Conservation (phyloP, 2,888 invertebrate species). For the Anoplius nigerrimus region DNA sequence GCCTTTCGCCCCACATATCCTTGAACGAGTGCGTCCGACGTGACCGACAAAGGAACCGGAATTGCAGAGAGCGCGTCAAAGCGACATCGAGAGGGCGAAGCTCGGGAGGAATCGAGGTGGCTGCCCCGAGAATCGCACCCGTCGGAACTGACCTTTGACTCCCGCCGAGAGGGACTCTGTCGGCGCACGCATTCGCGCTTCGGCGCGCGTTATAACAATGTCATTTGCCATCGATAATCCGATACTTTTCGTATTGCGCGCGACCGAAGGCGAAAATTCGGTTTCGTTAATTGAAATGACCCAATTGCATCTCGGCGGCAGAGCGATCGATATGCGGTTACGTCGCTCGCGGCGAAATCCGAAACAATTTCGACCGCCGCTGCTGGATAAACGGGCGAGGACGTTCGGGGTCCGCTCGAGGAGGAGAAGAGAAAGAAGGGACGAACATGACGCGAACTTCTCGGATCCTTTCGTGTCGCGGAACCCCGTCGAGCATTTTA, state of each 20-base stretch:
- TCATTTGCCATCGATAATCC: conserved; percentile 42
- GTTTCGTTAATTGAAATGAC: conserved; percentile 54
- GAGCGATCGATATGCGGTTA: conserved; percentile 43
- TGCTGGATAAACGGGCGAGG: conserved; percentile 3
- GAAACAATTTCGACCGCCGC: conserved; percentile 34
- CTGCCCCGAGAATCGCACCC: conserved; percentile 20
- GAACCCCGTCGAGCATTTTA: too few species aligned
- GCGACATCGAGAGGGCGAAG: too few species aligned
- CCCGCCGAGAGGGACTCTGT: conserved; percentile 32
- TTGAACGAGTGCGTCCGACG: too few species aligned
- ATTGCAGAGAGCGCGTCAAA: too few species aligned
- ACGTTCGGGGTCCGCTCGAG: neutral
- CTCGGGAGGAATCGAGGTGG: neutral
- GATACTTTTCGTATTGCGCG: conserved; percentile 37
- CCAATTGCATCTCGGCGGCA: conserved; percentile 40
- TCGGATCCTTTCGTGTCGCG: too few species aligned
- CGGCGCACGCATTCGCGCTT: neutral
- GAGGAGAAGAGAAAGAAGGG: neutral
- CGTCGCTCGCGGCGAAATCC: conserved; percentile 23
- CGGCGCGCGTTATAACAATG: conserved; percentile 15
- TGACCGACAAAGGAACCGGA: too few species aligned
- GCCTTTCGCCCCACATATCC: too few species aligned
- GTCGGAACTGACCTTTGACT: conserved; percentile 33
- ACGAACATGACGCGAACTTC: neutral
- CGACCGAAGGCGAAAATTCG: conserved; percentile 44